Conservation (phyloP, 2,797 vertebrate species). For the Rhadinocentrus ornatus region DNA sequence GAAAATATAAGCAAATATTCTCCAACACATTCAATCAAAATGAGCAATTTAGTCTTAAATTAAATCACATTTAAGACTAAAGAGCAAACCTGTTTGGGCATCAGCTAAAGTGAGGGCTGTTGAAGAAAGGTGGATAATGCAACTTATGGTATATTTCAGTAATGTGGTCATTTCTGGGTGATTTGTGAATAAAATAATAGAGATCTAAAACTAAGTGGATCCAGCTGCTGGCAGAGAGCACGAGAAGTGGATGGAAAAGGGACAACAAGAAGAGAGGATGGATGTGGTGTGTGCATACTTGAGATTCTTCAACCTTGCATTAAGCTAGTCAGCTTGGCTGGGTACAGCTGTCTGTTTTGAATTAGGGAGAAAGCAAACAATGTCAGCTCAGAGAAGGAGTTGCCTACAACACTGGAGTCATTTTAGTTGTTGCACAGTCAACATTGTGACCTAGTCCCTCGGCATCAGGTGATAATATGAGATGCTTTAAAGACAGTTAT, state of each 20-base stretch:
- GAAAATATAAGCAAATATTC: conserved; percentile 3
- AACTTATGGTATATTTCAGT: neutral
- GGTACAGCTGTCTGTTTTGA: conserved; percentile 66
- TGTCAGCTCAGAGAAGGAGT: conserved; percentile 57
- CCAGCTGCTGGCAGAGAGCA: conserved; percentile 45
- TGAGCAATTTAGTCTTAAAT: neutral
- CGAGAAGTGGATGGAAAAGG: conserved; percentile 20
- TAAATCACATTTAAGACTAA: neutral
- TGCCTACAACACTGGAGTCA: conserved; percentile 48
- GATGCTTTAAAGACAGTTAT: conserved; percentile 19
- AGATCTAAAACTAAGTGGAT: conserved; percentile 12
- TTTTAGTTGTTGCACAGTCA: conserved; percentile 31
- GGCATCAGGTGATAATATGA: conserved; percentile 25
- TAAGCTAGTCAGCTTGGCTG: conserved; percentile 60
- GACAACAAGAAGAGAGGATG: conserved; percentile 40
- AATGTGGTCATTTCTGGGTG: conserved; percentile 19
- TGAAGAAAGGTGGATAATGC: conserved; percentile 1
- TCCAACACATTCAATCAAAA: too few species aligned
- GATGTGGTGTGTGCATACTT: conserved; percentile 67
- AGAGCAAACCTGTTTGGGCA: neutral
- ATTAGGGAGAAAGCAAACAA: conserved; percentile 72
- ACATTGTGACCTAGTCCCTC: conserved; percentile 10
- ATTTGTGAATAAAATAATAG: neutral
- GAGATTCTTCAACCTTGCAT: conserved; percentile 70
- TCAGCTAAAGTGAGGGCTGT: neutral